Evolutionary conservation across 2,113 vertebrate genomes (phyloP).

Genomic region (Heterochromis multidens): DNA sequence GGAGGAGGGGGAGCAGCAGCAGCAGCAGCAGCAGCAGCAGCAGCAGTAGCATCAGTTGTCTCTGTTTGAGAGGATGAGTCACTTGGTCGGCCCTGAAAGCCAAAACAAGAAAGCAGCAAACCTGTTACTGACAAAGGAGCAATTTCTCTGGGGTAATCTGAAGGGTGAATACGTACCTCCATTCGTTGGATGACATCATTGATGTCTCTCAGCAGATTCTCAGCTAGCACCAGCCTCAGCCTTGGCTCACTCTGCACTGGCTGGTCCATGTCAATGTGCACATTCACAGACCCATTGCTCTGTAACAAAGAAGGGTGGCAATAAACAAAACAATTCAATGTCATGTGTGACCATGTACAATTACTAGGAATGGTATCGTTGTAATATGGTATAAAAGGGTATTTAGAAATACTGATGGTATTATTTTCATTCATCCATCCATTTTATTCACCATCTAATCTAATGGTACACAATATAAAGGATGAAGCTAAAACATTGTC

Average conservation of each 20-base stretch:
- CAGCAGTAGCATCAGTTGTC: background rate
- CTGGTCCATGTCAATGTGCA: conserved; percentile 90
- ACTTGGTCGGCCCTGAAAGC: conserved; percentile 52
- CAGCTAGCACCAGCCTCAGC: conserved; percentile 86
- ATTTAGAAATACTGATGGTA: too few species aligned
- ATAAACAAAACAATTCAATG: background rate
- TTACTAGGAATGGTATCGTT: background rate
- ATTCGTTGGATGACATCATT: conserved; percentile 82
- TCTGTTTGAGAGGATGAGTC: conserved; percentile 63
- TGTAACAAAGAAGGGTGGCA: conserved; percentile 19
- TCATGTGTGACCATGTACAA: background rate
- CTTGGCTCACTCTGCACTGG: conserved; percentile 85
- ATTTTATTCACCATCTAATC: too few species aligned
- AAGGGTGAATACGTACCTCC: conserved; percentile 72
- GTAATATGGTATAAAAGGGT: too few species aligned
- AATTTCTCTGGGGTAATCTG: background rate
- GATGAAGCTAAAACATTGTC: fast-evolving
- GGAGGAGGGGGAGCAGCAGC: conserved; percentile 48
- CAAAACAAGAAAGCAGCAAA: background rate
- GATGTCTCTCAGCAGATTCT: conserved; percentile 86
- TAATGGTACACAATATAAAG: too few species aligned
- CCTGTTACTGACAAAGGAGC: background rate
- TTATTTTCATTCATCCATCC: too few species aligned
- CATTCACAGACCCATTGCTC: conserved; percentile 84
- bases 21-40: conserved; percentile 8